Evolutionary conservation across 2,888 invertebrate species (phyloP).

Genomic region (Pollenia labialis): DNA sequence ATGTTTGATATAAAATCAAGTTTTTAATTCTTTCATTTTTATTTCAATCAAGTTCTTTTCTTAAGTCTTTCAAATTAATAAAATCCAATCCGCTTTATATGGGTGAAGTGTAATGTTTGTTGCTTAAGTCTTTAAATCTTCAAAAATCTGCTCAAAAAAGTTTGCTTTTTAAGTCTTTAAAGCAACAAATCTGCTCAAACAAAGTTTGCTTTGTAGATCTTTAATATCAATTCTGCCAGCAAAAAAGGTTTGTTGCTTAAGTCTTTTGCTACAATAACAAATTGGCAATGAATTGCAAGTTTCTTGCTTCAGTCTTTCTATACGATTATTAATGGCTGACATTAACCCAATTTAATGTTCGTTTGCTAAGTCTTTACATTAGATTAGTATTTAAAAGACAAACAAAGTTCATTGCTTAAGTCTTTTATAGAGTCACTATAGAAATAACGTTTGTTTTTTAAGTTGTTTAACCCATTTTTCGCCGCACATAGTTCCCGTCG

Average conservation of each 20-base stretch:
- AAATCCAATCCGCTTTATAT: too few species aligned
- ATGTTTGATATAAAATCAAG: not conserved
- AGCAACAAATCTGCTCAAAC: not conserved
- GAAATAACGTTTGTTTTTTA: not conserved
- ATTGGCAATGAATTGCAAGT: too few species aligned
- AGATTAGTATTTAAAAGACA: not conserved
- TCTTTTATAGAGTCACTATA: not conserved
- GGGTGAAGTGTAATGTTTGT: not conserved
- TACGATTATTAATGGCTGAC: not conserved
- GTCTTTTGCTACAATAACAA: not conserved
- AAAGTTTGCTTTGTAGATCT: conserved; percentile 19
- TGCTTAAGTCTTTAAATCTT: conserved; percentile 8
- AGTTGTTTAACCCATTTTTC: too few species aligned
- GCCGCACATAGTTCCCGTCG: too few species aligned
- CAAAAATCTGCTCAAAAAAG: not conserved
- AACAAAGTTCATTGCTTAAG: conserved; percentile 25
- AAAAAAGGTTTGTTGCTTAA: conserved; percentile 12
- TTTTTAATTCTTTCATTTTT: not conserved
- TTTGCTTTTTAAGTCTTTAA: conserved; percentile 5
- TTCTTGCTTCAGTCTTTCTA: too few species aligned
- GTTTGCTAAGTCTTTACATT: conserved; percentile 10
- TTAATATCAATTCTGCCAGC: not conserved
- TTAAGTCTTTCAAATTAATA: not conserved
- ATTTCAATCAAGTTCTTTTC: not conserved
- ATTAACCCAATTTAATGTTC: conserved; percentile 1